These are phyloP conservation scores for Acromyrmex heyeri DNA, from an alignment of 1,140 invertebrate species.

Conservation along the genomic window DNA sequence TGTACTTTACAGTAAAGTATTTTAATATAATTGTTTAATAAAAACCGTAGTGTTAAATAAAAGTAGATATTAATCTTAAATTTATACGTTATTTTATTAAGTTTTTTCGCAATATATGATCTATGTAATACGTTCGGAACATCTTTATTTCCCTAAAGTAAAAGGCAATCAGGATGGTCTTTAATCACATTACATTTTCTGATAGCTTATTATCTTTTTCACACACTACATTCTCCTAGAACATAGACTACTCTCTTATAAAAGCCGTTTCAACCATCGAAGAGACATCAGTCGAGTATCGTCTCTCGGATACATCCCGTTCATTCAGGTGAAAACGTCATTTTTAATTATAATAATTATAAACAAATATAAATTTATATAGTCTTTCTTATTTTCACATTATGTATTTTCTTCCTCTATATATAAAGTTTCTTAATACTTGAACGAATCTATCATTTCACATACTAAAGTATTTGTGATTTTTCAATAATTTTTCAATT, in stretches of 20 bases:
- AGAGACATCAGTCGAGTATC: constrained; percentile 68
- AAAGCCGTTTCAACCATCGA: constrained; percentile 57
- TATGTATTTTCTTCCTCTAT: background rate
- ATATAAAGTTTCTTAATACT: background rate
- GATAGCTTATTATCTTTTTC: constrained; percentile 64
- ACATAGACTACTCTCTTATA: constrained; percentile 61
- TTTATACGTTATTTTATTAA: no score
- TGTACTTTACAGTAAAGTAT: background rate
- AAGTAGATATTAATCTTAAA: constrained; percentile 28
- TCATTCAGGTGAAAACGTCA: constrained; percentile 61
- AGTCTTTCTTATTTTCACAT: background rate
- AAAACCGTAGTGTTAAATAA: background rate
- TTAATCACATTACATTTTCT: constrained; percentile 68
- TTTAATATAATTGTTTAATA: constrained; percentile 8
- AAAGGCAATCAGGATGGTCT: constrained; percentile 72
- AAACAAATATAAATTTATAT: background rate
- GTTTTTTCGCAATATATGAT: background rate
- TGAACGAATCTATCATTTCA: background rate
- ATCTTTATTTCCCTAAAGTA: constrained; percentile 74
- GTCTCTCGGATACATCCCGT: constrained; percentile 54
- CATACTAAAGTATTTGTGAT: background rate
- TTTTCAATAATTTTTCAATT: constrained; percentile 8
- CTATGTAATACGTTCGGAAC: background rate
- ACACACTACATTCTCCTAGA: background rate
- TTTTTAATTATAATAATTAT: background rate